Conservation (phyloP, 2,888 invertebrate species). For the Melanotus villosus region DNA sequence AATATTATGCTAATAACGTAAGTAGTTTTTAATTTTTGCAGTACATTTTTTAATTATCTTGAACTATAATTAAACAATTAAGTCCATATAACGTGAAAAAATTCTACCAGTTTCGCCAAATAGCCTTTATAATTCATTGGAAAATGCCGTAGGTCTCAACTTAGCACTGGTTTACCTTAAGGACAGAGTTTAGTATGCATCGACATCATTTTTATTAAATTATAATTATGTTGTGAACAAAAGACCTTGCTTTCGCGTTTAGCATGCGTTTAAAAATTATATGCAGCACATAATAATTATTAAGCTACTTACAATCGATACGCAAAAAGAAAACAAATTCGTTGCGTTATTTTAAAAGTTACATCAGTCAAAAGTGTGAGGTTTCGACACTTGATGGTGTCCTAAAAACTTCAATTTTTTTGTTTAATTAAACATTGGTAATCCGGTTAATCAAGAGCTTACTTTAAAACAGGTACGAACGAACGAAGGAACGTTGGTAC, state of each 20-base stretch:
- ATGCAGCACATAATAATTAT: neutral
- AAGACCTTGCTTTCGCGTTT: slow-evolving; percentile 28
- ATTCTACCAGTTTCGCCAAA: neutral
- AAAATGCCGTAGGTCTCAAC: slow-evolving; percentile 4
- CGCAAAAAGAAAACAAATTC: no score
- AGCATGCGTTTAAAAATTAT: neutral
- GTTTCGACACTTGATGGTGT: no score
- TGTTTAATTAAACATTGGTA: neutral
- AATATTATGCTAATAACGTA: slow-evolving; percentile 47
- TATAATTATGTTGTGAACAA: neutral
- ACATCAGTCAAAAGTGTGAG: no score
- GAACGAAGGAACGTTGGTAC: neutral
- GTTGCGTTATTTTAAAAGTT: no score
- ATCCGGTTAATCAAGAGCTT: neutral
- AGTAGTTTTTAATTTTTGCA: slow-evolving; percentile 28
- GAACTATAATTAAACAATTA: neutral
- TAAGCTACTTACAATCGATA: no score
- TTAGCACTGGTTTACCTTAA: slow-evolving; percentile 18
- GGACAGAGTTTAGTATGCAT: neutral
- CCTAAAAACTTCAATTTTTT: no score
- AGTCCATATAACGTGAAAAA: no score
- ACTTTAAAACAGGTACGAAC: neutral
- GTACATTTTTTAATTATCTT: neutral
- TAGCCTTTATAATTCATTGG: neutral
- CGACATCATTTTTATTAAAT: slow-evolving; percentile 8